These are phyloP conservation scores for Manacus vitellinus DNA, from an alignment of 2,113 vertebrate species.

Conservation along the genomic window DNA sequence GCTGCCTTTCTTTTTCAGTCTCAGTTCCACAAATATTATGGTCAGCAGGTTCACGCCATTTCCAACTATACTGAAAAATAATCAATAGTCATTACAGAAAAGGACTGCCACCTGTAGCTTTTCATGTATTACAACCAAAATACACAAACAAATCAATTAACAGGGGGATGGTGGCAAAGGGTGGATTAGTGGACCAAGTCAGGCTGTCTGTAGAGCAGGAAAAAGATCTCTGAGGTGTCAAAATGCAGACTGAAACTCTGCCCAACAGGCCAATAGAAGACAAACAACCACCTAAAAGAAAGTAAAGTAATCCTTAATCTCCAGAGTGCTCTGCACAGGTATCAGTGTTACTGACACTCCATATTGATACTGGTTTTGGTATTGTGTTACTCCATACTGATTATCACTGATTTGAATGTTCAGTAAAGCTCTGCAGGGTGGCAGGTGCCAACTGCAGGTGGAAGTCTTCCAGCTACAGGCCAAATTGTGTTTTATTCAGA, in stretches of 20 bases:
- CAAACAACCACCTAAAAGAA: neutral
- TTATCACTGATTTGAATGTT: neutral
- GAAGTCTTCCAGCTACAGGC: neutral
- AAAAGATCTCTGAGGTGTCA: neutral
- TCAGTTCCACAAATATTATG: neutral
- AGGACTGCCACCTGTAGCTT: neutral
- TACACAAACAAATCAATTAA: neutral
- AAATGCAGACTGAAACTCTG: neutral
- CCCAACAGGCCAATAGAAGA: neutral
- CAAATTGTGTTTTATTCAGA: neutral
- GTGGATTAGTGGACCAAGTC: neutral
- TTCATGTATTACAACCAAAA: neutral
- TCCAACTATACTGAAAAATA: neutral
- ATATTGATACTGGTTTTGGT: neutral
- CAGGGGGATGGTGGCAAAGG: neutral
- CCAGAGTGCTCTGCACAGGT: neutral
- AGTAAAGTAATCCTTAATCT: neutral
- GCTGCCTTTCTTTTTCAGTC: neutral
- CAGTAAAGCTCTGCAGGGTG: fast-evolving
- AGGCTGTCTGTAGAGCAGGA: neutral
- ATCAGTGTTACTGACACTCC: fast-evolving
- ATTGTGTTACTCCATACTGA: neutral
- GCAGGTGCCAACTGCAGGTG: neutral
- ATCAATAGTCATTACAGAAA: neutral
- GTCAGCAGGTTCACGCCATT: neutral